Evolutionary conservation across 2,888 invertebrate species (phyloP).

Genomic region (Cosmia trapezina): DNA sequence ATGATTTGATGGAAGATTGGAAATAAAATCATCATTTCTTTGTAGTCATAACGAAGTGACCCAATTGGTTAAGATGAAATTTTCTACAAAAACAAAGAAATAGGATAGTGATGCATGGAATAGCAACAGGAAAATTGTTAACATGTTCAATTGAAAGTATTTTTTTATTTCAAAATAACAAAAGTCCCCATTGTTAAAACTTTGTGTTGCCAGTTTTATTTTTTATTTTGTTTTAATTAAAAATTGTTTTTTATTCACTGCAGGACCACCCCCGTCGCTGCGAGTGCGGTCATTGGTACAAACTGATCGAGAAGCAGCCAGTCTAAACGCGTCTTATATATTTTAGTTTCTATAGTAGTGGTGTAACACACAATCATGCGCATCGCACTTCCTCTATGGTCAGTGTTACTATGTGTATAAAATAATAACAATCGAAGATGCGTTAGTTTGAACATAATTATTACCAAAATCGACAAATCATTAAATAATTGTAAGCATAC

Average conservation of each 20-base stretch:
- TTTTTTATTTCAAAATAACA: background rate
- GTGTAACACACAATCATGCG: slow-evolving; percentile 78
- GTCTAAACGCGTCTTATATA: slow-evolving; percentile 88
- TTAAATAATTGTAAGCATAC: slow-evolving; percentile 86
- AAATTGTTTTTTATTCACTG: slow-evolving; percentile 60
- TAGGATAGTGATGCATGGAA: background rate
- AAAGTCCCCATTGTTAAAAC: background rate
- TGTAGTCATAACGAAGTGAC: background rate
- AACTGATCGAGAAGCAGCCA: slow-evolving; percentile 94
- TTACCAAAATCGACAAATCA: slow-evolving; percentile 75
- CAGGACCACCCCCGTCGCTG: slow-evolving; percentile 97
- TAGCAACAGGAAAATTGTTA: background rate
- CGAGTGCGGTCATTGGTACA: slow-evolving; percentile 99
- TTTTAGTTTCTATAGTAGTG: slow-evolving; percentile 82
- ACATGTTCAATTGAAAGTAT: background rate
- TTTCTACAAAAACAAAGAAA: background rate
- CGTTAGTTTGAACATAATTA: slow-evolving; percentile 75
- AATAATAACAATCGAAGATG: slow-evolving; percentile 68
- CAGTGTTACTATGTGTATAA: slow-evolving; percentile 75
- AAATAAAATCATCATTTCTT: background rate
- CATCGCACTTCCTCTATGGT: slow-evolving; percentile 75
- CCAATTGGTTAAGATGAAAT: too few relatives aligned
- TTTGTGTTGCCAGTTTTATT: slow-evolving; percentile 9
- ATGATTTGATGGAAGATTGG: background rate
- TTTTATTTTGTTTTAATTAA: background rate